Evolutionary conservation across 2,113 vertebrate genomes (phyloP), one percentile per base, ranked within the genome.

Genomic region (Macrotis lagotis): DNA sequence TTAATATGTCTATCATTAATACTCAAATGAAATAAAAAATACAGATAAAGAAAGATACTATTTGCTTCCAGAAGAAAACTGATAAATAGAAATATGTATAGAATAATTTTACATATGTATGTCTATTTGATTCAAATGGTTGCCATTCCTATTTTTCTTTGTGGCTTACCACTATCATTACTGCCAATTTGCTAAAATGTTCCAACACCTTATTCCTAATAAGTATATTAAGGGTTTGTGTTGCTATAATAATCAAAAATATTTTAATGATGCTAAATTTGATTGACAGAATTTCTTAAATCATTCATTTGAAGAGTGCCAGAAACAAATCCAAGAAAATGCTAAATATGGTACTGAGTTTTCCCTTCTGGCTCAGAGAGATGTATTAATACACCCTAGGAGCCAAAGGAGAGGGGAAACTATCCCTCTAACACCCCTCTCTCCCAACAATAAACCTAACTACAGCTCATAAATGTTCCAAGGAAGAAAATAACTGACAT

Each of bases 101-200:
- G n/a, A n/a, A n/a, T n/a, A n/a, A n/a, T n/a, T n/a, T n/a, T n/a
- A n/a, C n/a, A n/a, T n/a, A n/a, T n/a, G n/a, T n/a, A n/a, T n/a
- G n/a, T n/a, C n/a, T n/a, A n/a, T n/a, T n/a, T n/a, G n/a, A n/a
- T n/a, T n/a, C n/a, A n/a, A n/a, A n/a, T n/a, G n/a, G n/a, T n/a
- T n/a, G n/a, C n/a, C n/a, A n/a, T n/a, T n/a, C n/a, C n/a, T 93
- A 55, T 96, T 96, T 95, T 95, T 9, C 7, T 91, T 94, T 96
- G 83, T 92, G 50, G 24, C 92, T 96, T 96, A 93, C n/a, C 51
- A 47, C 51, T 55, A 0, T 96, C 47, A 47, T 88, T 96, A 92
- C 28, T 95, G 25, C 11, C 66, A 97, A 37, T 4, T 95, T 25
- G n/a, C 90, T 92, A 53, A 48, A 95, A 31, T 93, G 51, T 96